A percentile compares a stretch with the other conserved stretches of the same genome.
These are phyloP conservation scores for Neoitamus cyanurus DNA, from an alignment of 2,888 invertebrate species.

Conservation along the genomic window DNA sequence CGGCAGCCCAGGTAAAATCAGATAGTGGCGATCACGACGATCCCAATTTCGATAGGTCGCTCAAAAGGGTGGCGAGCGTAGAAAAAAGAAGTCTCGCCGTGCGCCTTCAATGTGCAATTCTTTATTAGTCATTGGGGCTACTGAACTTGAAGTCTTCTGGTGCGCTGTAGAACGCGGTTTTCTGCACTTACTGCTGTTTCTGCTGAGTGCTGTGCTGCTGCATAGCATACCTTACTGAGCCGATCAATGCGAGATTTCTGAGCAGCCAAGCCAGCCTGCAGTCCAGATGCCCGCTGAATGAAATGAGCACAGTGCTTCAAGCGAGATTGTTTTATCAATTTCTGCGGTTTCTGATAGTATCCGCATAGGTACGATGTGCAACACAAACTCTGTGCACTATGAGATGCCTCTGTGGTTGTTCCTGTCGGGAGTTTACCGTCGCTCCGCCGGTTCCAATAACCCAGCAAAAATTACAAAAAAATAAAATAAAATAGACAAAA, in stretches of 20 bases:
- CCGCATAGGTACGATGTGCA: not conserved
- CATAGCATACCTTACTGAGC: not conserved
- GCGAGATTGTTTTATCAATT: not conserved
- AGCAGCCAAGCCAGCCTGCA: not conserved
- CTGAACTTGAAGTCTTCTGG: not conserved
- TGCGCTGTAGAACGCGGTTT: not conserved
- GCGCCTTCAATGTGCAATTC: not conserved
- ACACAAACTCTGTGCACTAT: not conserved
- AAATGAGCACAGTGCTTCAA: not conserved
- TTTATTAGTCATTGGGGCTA: constrained; percentile 5
- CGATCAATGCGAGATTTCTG: not conserved
- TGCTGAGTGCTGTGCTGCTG: not conserved
- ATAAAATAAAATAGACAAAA: not conserved
- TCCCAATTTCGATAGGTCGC: not conserved
- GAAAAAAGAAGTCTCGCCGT: not conserved
- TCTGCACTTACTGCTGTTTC: not conserved
- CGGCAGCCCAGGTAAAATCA: not conserved
- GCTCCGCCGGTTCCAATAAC: not conserved
- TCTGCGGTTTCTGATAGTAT: not conserved
- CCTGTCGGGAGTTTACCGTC: not conserved
- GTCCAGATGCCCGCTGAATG: not conserved
- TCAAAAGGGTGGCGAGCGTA: not conserved
- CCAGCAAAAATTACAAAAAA: not conserved
- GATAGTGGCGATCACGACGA: not conserved
- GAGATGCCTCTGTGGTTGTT: not conserved